phyloP scores from a whole-genome alignment of 2,797 vertebrate genomes.

The Agapornis canus region DNA sequence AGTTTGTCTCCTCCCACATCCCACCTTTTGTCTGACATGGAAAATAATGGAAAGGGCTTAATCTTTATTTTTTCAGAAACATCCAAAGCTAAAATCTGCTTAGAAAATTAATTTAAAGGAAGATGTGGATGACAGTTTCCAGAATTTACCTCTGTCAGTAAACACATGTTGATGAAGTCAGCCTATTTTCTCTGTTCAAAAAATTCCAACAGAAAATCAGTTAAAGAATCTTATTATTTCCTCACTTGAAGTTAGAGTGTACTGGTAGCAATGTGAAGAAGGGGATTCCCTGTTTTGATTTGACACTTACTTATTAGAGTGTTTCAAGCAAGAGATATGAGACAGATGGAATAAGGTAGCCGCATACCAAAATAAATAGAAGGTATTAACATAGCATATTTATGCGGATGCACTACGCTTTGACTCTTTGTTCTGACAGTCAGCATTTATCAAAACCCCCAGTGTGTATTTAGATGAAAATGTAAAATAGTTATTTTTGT shows the following conservation, averaged over 20 bases:
- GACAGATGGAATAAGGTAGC: neutral
- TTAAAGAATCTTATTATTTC: neutral
- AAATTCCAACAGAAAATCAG: neutral
- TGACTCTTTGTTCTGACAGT: constrained; percentile 51
- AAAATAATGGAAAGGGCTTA: neutral
- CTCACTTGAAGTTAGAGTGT: neutral
- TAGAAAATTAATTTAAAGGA: neutral
- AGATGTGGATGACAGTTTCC: neutral
- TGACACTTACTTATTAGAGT: neutral
- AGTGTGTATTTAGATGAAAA: neutral
- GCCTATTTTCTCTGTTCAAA: neutral
- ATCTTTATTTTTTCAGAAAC: neutral
- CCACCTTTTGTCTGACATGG: neutral
- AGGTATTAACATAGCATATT: neutral
- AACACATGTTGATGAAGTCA: neutral
- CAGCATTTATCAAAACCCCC: constrained; percentile 11
- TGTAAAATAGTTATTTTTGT: neutral
- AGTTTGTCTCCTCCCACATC: neutral
- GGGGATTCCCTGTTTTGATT: neutral
- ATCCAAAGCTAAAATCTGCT: neutral
- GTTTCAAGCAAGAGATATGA: neutral
- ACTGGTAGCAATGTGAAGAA: neutral
- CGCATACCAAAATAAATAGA: neutral
- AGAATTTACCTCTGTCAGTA: neutral
- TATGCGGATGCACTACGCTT: neutral